phyloP scores from a whole-genome alignment of 2,888 invertebrate species.

The Eudasyphora cyanicolor region DNA sequence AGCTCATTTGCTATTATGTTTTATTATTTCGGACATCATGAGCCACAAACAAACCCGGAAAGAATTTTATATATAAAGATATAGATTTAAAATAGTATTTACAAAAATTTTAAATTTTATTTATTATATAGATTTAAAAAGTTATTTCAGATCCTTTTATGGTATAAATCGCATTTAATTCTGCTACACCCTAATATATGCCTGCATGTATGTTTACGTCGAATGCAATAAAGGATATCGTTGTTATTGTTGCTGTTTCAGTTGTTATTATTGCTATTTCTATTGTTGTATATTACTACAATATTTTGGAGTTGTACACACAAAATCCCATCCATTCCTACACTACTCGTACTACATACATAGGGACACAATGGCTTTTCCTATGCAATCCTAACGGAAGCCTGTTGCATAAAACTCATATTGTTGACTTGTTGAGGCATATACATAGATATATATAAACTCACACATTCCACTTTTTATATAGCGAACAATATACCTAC shows the following conservation, averaged over 20 bases:
- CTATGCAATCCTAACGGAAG: slow-evolving; percentile 10
- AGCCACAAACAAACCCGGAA: too few species aligned
- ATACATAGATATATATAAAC: slow-evolving; percentile 13
- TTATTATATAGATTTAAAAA: too few species aligned
- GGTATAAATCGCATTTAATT: not conserved
- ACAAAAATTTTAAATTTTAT: too few species aligned
- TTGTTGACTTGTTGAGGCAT: not conserved
- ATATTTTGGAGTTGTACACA: slow-evolving; percentile 18
- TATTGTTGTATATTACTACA: slow-evolving; percentile 27
- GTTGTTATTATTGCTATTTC: slow-evolving; percentile 14
- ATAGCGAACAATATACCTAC: too few species aligned
- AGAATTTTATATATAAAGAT: too few species aligned
- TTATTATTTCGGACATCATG: too few species aligned
- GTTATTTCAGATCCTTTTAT: too few species aligned
- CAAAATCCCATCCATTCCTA: not conserved
- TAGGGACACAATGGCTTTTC: not conserved
- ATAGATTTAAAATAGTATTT: too few species aligned
- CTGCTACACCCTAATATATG: not conserved
- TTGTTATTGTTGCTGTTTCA: not conserved
- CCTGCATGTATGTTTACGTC: not conserved
- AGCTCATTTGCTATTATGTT: too few species aligned
- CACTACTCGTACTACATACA: slow-evolving; percentile 17
- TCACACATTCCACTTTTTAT: slow-evolving; percentile 22
- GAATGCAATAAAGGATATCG: not conserved
- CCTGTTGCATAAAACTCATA: slow-evolving; percentile 59